These are phyloP conservation scores for Cydia amplana DNA, from an alignment of 1,140 invertebrate species.

Conservation along the genomic window DNA sequence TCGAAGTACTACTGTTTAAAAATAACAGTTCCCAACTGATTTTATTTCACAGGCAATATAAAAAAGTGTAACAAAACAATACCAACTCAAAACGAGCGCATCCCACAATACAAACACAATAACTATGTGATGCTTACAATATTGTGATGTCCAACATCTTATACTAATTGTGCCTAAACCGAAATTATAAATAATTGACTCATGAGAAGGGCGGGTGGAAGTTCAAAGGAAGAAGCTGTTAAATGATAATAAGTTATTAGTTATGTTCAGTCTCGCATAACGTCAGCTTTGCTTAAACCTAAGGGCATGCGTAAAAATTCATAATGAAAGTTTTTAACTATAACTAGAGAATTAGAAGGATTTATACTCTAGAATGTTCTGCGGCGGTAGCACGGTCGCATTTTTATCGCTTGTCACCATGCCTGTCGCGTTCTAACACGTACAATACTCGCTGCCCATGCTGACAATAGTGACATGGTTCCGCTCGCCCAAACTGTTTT, in stretches of 20 bases:
- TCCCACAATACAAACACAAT: conserved; percentile 33
- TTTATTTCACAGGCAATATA: conserved; percentile 42
- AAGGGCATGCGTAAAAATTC: not conserved
- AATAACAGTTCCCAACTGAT: conserved; percentile 40
- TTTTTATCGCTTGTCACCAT: too few species aligned
- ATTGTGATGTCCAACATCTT: conserved; percentile 48
- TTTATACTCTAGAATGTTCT: not conserved
- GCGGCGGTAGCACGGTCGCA: too few species aligned
- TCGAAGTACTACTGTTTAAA: not conserved
- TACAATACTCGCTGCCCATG: not conserved
- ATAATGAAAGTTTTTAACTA: not conserved
- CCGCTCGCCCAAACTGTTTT: conserved; percentile 1
- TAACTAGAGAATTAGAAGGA: not conserved
- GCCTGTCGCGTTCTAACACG: too few species aligned
- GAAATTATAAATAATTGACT: conserved; percentile 45
- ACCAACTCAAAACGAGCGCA: conserved; percentile 40
- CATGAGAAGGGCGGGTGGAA: conserved; percentile 42
- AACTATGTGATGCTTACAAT: conserved; percentile 41
- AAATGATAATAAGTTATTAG: conserved; percentile 13
- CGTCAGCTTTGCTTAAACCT: not conserved
- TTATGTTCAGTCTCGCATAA: not conserved
- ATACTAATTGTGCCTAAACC: conserved; percentile 48
- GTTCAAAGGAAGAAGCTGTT: not conserved
- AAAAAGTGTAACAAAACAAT: conserved; percentile 40
- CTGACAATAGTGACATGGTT: conserved; percentile 2